Evolutionary conservation across 2,797 vertebrate genomes (phyloP), one percentile per base, ranked within the genome.

Genomic region (Buceros bicornis): DNA sequence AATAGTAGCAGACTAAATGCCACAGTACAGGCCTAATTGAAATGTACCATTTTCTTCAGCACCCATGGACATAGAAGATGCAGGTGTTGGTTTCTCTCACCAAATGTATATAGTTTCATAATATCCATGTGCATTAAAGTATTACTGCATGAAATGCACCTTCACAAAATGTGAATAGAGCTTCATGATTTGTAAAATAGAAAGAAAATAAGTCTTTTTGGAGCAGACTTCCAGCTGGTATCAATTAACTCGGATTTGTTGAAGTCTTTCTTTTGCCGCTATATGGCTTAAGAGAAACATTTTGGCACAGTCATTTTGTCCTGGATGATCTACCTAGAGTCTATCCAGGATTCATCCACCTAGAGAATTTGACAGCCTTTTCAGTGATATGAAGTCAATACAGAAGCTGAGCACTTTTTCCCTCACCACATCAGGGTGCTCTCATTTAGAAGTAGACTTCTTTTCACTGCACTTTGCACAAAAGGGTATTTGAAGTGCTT

Each of bases 1-100:
- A 97, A 94, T 91, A 50, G 84, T 25, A 79, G 56, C 56, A 91
- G 69, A 61, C 94, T 95, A 91, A 84, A 87, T 89, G 87, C 73
- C 57, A 72, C 47, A 89, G 57, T 76, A 91, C 16, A 61, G 40
- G 62, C 57, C 50, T 70, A 28, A 66, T 87, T 73, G 58, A 33
- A 33, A 60, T 88, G 37, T 20, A 62, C 73, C 81, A 61, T 96
- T 97, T 96, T 94, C 33, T 89, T 86, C 70, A 42, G 43, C 61
- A 43, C 12, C 50, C 82, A 12, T 25, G 35, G 5, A 31, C 35
- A 28, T 0, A 64, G 62, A 74, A 84, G 64, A 35, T 48, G 73
- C 43, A 95, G 57, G 37, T 78, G 61, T 28, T 77, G 47, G 26
- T 45, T 87, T 94, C n/a, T 60, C n/a, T 81, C 31, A 74, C 21